Percentiles rank a stretch among this genome's conserved stretches.
These are phyloP conservation scores for Rhagonycha fulva DNA, from an alignment of 2,888 invertebrate species.

Conservation along the genomic window DNA sequence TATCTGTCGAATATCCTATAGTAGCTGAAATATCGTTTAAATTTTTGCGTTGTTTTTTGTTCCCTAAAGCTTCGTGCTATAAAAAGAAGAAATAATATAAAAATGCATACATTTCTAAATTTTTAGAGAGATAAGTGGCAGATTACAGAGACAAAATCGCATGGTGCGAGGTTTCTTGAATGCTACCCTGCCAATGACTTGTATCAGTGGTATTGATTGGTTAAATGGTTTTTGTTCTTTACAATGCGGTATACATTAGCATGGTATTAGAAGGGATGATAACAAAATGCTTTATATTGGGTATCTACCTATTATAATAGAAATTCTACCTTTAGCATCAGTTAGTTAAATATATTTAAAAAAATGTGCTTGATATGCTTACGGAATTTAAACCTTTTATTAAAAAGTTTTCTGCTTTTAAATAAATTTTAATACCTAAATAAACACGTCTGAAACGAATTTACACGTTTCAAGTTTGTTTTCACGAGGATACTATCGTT, in stretches of 20 bases:
- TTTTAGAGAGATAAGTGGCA: neutral
- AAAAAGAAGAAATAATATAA: neutral
- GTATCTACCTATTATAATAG: neutral
- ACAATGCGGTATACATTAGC: neutral
- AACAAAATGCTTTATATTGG: neutral
- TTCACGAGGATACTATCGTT: no score
- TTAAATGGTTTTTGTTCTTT: neutral
- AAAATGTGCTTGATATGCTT: neutral
- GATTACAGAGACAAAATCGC: neutral
- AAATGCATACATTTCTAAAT: neutral
- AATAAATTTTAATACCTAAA: neutral
- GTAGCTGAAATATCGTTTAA: neutral
- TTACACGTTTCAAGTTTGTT: neutral
- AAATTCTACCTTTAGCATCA: neutral
- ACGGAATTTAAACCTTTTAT: neutral
- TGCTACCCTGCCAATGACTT: neutral
- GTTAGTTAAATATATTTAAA: neutral
- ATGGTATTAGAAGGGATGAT: neutral
- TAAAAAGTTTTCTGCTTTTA: no score
- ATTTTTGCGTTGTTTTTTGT: neutral
- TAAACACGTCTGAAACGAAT: neutral
- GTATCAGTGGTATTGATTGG: neutral
- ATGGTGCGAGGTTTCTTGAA: neutral
- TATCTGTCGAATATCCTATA: neutral
- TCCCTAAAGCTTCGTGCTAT: neutral